Percentiles rank a stretch among this genome's conserved stretches.
These are phyloP conservation scores for Phyllostomus hastatus DNA, from an alignment of 2,113 vertebrate species.

Conservation along the genomic window DNA sequence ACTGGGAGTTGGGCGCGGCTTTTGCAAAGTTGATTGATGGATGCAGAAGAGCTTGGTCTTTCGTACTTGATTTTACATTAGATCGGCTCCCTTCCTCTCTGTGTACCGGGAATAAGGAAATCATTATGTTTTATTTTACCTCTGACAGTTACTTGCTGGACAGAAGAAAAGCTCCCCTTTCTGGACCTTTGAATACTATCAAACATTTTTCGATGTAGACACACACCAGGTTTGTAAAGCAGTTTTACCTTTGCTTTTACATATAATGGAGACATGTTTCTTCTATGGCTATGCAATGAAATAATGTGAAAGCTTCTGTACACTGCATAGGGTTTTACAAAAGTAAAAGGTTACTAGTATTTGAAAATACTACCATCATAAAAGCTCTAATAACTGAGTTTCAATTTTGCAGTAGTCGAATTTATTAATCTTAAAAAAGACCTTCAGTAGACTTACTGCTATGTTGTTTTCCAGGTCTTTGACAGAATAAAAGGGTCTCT, in stretches of 20 bases:
- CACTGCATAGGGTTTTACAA: neutral
- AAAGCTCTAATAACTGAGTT: neutral
- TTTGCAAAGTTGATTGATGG: neutral
- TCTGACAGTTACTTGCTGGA: conserved; percentile 88
- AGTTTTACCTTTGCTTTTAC: neutral
- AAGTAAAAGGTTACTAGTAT: neutral
- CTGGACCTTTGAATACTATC: conserved; percentile 98
- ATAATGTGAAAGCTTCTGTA: neutral
- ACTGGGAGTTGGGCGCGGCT: too few relatives aligned
- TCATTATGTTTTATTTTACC: conserved; percentile 1
- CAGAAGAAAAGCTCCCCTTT: conserved; percentile 93
- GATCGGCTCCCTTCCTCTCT: neutral
- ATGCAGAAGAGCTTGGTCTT: neutral
- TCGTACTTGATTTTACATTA: neutral
- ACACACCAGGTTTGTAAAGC: conserved; percentile 87
- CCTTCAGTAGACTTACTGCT: neutral
- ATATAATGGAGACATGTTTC: neutral
- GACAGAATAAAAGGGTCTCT: conserved; percentile 95
- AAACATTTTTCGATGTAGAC: conserved; percentile 95
- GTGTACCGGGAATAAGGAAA: neutral
- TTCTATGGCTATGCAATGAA: neutral
- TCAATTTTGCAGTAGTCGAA: neutral
- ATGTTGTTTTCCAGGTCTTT: conserved; percentile 84
- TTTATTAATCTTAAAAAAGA: conserved; percentile 15
- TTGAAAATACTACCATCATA: neutral